These are phyloP conservation scores for Halocynthia roretzi DNA, from an alignment of 23 tunicate species.

Conservation along the genomic window DNA sequence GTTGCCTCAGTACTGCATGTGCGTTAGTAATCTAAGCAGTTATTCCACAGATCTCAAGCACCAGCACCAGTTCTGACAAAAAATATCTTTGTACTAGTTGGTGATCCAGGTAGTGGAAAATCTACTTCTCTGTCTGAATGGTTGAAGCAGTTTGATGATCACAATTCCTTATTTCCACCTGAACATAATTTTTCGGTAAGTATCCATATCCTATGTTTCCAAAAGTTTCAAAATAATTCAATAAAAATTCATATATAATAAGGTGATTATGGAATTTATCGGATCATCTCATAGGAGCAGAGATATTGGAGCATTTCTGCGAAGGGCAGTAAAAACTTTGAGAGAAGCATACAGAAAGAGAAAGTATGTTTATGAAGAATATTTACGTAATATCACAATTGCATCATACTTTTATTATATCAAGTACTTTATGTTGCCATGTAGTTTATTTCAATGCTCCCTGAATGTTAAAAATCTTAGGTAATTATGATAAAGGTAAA, in stretches of 20 bases:
- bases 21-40: neutral
- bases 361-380: slow-evolving; percentile 12
- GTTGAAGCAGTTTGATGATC: slow-evolving; percentile 38
- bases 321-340: slow-evolving; percentile 46
- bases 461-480: neutral
- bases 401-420: too few species aligned
- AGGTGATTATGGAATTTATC: slow-evolving; percentile 60
- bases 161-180: neutral
- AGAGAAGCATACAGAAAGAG: slow-evolving; percentile 37
- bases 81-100: slow-evolving; percentile 40
- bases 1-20: neutral
- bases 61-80: neutral
- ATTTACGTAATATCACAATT: too few species aligned
- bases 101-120: slow-evolving; percentile 70
- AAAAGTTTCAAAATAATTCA: neutral
- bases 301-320: slow-evolving; percentile 36
- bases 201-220: neutral
- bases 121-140: slow-evolving; percentile 39
- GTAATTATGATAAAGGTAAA: too few species aligned
- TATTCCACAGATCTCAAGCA: neutral
- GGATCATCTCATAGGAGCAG: slow-evolving; percentile 47
- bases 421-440: neutral
- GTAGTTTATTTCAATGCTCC: neutral
- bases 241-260: neutral
- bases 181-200: slow-evolving; percentile 35